Conservation (phyloP, 2,113 vertebrate genomes). For the Salvelinus alpinus region DNA sequence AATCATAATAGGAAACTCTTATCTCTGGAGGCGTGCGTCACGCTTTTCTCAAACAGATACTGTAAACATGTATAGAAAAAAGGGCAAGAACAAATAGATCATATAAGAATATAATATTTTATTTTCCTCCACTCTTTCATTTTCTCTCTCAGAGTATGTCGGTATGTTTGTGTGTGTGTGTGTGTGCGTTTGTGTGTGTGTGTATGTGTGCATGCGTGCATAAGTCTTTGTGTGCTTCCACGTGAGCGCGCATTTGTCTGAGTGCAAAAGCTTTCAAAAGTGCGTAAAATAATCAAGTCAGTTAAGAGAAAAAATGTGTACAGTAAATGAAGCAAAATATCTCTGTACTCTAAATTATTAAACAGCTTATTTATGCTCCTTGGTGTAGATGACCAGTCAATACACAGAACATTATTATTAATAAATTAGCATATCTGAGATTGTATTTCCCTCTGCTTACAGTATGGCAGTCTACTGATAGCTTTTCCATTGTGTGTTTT, state of each 20-base stretch:
- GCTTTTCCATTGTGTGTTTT: constrained; percentile 65
- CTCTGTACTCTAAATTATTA: constrained; percentile 28
- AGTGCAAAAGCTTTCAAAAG: neutral
- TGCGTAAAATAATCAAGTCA: constrained; percentile 29
- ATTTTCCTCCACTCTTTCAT: no score
- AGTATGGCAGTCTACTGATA: constrained; percentile 46
- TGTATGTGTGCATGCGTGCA: neutral
- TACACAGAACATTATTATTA: constrained; percentile 62
- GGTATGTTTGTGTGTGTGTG: no score
- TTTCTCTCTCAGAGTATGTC: no score
- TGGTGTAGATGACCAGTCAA: constrained; percentile 54
- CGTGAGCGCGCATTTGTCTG: neutral
- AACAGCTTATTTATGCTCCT: constrained; percentile 55
- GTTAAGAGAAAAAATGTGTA: constrained; percentile 21
- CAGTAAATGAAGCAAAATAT: constrained; percentile 39
- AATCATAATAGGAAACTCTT: no score
- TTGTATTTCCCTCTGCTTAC: constrained; percentile 61
- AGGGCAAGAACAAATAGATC: no score
- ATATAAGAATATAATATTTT: no score
- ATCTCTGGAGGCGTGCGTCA: no score
- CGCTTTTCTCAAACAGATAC: no score
- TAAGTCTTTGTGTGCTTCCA: constrained; percentile 2
- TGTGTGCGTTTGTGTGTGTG: neutral
- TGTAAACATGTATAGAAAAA: no score
- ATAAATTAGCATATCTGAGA: constrained; percentile 52